Base-by-base conservation (phyloP, 2,888 invertebrate species). In the Eulithis testata region DNA sequence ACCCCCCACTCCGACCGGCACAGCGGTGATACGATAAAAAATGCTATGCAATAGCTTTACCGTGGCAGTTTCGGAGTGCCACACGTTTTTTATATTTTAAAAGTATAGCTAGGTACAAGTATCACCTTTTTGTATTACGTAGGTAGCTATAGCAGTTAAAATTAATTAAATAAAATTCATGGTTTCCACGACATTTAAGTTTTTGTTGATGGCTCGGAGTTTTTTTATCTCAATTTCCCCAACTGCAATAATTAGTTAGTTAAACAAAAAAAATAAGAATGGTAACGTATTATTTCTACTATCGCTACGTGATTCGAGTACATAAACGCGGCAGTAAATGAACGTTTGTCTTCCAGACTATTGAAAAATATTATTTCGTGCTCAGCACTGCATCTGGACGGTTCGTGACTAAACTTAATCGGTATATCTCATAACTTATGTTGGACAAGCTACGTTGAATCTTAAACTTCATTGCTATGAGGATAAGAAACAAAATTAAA, bases 261-360 rank as follows among this genome's bases (percentile, higher is more conserved):
- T 54, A 70, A 73, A 78, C 75, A 76, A 76, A 76, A 73, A 73
- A 70, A 77, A 64, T 68, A 71, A 66, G 65, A 68, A 76, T 68
- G 70, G 63, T 66, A 71, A 70, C 71, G 70, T 76, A 73, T 73
- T 75, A 75, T 76, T 71, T 63, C 62, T 68, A 54, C 54, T 60
- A 43, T 68, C 31, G 72, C 66, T 79, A 8, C 80, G 80, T 81
- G 80, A 68, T 49, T 21, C 36, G 78, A 70, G 72, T 79, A 58
- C 21, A 11, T 49, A 63, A 43, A 45, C 43, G 51, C 7, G 45
- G 21, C 51, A 66, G 51, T 69, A 63, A 69, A 69, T 69, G 65
- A 69, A 66, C 66, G 61, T 66, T 69, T 69, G 66, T 69, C 69
- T 69, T 60, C 43, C 49, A 43, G 49, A 52, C 60, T 60, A 69